These are phyloP conservation scores for Netelia inedita DNA, from an alignment of 2,888 invertebrate species.

Conservation along the genomic window DNA sequence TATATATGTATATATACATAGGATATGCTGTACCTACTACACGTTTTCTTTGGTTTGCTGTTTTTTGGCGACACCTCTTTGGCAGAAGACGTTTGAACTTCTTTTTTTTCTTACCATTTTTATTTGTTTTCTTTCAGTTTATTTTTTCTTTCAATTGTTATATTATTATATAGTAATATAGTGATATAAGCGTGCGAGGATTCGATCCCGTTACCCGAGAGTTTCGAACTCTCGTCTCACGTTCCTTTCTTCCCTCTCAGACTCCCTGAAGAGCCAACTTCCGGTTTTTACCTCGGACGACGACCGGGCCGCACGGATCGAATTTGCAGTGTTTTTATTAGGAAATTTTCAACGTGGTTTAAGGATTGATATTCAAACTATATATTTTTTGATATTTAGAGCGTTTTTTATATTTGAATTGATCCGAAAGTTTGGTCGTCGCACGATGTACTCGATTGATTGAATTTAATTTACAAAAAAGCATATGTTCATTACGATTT, in stretches of 20 bases:
- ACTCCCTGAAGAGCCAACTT: constrained; percentile 61
- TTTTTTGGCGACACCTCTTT: constrained; percentile 80
- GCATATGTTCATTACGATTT: constrained; percentile 8
- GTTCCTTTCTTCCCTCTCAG: constrained; percentile 56
- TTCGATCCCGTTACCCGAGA: constrained; percentile 32
- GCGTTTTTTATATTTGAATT: neutral
- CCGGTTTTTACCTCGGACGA: constrained; percentile 52
- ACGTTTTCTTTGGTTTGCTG: constrained; percentile 84
- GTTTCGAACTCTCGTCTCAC: constrained; percentile 46
- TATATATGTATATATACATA: constrained; percentile 60
- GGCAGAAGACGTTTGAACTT: constrained; percentile 74
- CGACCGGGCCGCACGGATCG: constrained; percentile 53
- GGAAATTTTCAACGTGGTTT: neutral
- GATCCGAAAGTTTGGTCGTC: constrained; percentile 49
- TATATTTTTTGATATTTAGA: neutral
- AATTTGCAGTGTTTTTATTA: constrained; percentile 42
- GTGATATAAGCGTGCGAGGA: constrained; percentile 58
- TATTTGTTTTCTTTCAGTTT: constrained; percentile 68
- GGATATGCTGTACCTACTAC: constrained; percentile 77
- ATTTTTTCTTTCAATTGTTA: constrained; percentile 67
- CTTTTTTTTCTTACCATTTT: constrained; percentile 72
- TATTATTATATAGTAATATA: constrained; percentile 70
- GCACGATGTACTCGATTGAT: constrained; percentile 54
- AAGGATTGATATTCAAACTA: neutral
- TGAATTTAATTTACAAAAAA: constrained; percentile 24